Evolutionary conservation across 1,140 invertebrate genomes (phyloP), one percentile per base, ranked within the genome.

Genomic region (Phortica variegata): DNA sequence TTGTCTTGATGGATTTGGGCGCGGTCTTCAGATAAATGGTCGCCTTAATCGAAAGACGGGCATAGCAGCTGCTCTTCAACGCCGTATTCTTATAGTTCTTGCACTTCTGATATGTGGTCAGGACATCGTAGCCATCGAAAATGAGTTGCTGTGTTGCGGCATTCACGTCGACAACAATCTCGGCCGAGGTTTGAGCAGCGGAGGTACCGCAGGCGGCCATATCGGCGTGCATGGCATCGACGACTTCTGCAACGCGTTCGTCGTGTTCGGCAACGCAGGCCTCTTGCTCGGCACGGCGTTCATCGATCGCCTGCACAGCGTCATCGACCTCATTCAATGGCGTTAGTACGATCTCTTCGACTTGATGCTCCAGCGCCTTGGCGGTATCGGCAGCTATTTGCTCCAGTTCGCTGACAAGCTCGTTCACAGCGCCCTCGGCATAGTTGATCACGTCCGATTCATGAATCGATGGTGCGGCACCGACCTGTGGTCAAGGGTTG

Each of bases 391-490:
- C 16, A 2, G 49, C 36, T 23, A 31, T 23, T n/a, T 42, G 31
- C 10, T 33, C 37, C 10, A 42, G 21, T 42, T 52, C 43, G 2
- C 20, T 42, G 5, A 52, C n/a, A 12, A 52, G 7, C 31, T 46
- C 38, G 21, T 52, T 21, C n/a, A 52, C 49, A 9, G 37, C 42
- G 17, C 43, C 49, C 20, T 52, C 49, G n/a, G n/a, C n/a, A n/a
- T n/a, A n/a, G n/a, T n/a, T n/a, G n/a, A n/a, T n/a, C n/a, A n/a
- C n/a, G n/a, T n/a, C n/a, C n/a, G n/a, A n/a, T n/a, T n/a, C n/a
- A n/a, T n/a, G n/a, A n/a, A n/a, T n/a, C n/a, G n/a, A n/a, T n/a
- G n/a, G n/a, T n/a, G n/a, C n/a, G n/a, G n/a, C n/a, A n/a, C n/a
- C n/a, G n/a, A n/a, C n/a, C n/a, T n/a, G n/a, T n/a, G n/a, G n/a